Evolutionary conservation across 1,140 invertebrate genomes (phyloP).

Genomic region (Zophobas atratus): DNA sequence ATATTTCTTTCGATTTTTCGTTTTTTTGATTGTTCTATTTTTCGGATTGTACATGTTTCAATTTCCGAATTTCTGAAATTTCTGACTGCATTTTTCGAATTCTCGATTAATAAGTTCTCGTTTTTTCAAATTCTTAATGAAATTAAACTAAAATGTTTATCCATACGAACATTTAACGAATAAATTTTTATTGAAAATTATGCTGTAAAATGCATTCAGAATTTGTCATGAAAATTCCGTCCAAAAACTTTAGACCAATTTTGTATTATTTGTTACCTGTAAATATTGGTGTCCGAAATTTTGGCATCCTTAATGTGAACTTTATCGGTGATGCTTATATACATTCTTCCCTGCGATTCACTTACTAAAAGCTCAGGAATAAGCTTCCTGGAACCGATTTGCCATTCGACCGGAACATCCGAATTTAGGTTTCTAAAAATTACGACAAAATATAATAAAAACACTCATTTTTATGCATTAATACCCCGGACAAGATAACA

Average conservation of each 20-base stretch:
- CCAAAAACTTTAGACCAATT: not conserved
- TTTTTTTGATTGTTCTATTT: too few species aligned
- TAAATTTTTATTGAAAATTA: too few species aligned
- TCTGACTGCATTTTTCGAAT: too few species aligned
- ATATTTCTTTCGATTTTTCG: too few species aligned
- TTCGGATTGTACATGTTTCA: too few species aligned
- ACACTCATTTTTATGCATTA: not conserved
- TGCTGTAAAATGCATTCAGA: too few species aligned
- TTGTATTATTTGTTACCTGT: constrained; percentile 67
- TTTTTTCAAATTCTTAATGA: too few species aligned
- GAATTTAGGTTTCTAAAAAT: constrained; percentile 69
- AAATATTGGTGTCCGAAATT: constrained; percentile 71
- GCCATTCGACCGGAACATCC: constrained; percentile 70
- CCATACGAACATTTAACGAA: too few species aligned
- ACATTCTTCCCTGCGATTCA: constrained; percentile 68
- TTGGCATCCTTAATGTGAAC: constrained; percentile 70
- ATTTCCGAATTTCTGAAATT: too few species aligned
- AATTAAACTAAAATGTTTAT: too few species aligned
- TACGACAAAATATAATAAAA: not conserved
- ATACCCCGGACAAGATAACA: constrained; percentile 73
- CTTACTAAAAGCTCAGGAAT: constrained; percentile 65
- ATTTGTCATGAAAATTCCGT: too few species aligned
- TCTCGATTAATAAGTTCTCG: too few species aligned
- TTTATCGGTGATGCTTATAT: constrained; percentile 68
- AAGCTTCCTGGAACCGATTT: constrained; percentile 68